Evolutionary conservation across 1,140 invertebrate genomes (phyloP).

Genomic region (Drosophila grimshawi): DNA sequence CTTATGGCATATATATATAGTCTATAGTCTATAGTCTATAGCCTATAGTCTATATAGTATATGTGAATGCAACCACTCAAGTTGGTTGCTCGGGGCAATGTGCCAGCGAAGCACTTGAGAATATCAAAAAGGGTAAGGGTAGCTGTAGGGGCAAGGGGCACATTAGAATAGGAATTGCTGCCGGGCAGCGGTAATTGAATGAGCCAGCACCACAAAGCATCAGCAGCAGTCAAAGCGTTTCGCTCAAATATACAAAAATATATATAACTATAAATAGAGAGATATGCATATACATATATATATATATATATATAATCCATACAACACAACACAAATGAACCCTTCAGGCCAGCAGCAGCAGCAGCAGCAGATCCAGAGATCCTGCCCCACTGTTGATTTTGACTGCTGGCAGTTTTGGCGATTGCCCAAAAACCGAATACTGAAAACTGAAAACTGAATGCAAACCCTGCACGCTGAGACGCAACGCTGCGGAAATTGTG

Average conservation of each 20-base stretch:
- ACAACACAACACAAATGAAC: constrained; percentile 71
- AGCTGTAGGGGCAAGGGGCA: neutral
- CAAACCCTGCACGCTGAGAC: constrained; percentile 3
- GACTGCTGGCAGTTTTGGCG: constrained; percentile 67
- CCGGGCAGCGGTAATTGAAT: constrained; percentile 77
- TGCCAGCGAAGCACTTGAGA: constrained; percentile 76
- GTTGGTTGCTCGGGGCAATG: constrained; percentile 56
- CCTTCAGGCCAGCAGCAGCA: constrained; percentile 63
- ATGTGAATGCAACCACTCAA: constrained; percentile 12
- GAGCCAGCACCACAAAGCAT: constrained; percentile 59
- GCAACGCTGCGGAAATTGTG: constrained; percentile 67
- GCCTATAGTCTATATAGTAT: neutral
- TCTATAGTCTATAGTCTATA: too few species aligned
- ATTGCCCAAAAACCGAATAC: constrained; percentile 35
- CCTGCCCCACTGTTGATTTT: constrained; percentile 13
- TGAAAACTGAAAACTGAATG: neutral
- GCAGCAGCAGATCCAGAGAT: constrained; percentile 34
- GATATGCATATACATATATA: neutral
- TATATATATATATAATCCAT: neutral
- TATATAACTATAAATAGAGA: neutral
- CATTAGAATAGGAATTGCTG: constrained; percentile 67
- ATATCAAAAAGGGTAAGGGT: constrained; percentile 39
- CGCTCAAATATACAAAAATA: constrained; percentile 39
- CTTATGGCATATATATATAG: constrained; percentile 17
- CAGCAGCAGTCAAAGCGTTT: constrained; percentile 50